phyloP scores from a whole-genome alignment of 1,140 invertebrate genomes.

The Cyclina sinensis region DNA sequence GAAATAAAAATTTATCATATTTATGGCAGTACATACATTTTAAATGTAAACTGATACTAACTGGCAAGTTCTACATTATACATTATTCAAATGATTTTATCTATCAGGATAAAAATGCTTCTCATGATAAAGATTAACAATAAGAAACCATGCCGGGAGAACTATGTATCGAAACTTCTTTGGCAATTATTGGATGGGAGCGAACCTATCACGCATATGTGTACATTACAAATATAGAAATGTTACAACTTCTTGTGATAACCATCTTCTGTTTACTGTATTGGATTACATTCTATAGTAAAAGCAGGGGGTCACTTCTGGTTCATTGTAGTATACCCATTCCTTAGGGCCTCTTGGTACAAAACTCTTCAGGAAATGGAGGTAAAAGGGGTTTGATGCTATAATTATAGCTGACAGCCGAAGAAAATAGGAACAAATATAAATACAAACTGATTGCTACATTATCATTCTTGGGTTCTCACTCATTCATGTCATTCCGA shows the following conservation, averaged over 20 bases:
- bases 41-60: no score
- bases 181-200: not conserved
- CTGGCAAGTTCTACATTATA: no score
- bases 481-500: not conserved
- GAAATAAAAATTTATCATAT: no score
- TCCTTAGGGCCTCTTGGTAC: not conserved
- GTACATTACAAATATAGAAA: slow-evolving; percentile 66
- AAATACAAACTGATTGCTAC: slow-evolving; percentile 18
- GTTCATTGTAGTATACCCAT: slow-evolving; percentile 23
- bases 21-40: no score
- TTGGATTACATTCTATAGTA: slow-evolving; percentile 60
- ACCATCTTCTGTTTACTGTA: slow-evolving; percentile 23
- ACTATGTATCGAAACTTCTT: slow-evolving; percentile 19
- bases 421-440: slow-evolving; percentile 15
- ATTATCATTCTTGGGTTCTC: not conserved
- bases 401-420: slow-evolving; percentile 30
- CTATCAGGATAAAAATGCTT: no score
- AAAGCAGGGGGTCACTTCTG: not conserved
- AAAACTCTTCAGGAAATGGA: not conserved
- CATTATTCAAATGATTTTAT: no score
- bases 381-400: not conserved
- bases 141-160: not conserved
- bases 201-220: slow-evolving; percentile 40
- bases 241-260: slow-evolving; percentile 26
- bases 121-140: slow-evolving; percentile 1